phyloP scores from a whole-genome alignment of 2,113 vertebrate species.

The Cryptotis parvus region DNA sequence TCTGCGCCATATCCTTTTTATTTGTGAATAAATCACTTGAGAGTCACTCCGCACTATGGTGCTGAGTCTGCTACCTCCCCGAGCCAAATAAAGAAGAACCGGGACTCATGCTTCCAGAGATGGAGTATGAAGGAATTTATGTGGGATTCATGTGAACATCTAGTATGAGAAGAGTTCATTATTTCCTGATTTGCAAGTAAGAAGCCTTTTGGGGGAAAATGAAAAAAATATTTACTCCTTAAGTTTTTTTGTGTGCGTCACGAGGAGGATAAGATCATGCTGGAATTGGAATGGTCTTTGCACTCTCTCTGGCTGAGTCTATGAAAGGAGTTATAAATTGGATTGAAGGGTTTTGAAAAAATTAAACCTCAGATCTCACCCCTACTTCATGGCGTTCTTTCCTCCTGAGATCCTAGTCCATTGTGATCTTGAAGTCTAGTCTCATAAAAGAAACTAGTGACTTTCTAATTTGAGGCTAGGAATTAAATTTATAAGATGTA shows the following conservation, averaged over 20 bases:
- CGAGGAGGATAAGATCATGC: not conserved
- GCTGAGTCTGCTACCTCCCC: constrained; percentile 30
- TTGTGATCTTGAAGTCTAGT: not conserved
- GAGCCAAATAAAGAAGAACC: not conserved
- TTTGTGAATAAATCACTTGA: constrained; percentile 29
- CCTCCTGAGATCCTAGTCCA: not conserved
- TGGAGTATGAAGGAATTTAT: not conserved
- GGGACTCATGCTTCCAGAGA: not conserved
- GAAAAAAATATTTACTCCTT: not conserved
- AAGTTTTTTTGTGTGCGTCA: not conserved
- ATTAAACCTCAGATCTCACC: not conserved
- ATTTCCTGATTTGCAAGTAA: not conserved
- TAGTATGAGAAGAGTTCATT: not conserved
- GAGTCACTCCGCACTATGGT: constrained; percentile 25
- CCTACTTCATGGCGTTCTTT: not conserved
- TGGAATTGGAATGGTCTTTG: not conserved
- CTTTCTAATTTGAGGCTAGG: not conserved
- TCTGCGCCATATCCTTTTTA: constrained; percentile 52
- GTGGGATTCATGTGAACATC: not conserved
- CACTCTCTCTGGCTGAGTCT: not conserved
- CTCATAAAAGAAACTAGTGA: not conserved
- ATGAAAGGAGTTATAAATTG: not conserved
- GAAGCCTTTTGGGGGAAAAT: not conserved
- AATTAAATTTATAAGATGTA: not conserved
- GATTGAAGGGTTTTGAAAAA: not conserved